Evolutionary conservation across 2,797 vertebrate genomes (phyloP), one percentile per base, ranked within the genome.

Genomic region (Trachurus trachurus): DNA sequence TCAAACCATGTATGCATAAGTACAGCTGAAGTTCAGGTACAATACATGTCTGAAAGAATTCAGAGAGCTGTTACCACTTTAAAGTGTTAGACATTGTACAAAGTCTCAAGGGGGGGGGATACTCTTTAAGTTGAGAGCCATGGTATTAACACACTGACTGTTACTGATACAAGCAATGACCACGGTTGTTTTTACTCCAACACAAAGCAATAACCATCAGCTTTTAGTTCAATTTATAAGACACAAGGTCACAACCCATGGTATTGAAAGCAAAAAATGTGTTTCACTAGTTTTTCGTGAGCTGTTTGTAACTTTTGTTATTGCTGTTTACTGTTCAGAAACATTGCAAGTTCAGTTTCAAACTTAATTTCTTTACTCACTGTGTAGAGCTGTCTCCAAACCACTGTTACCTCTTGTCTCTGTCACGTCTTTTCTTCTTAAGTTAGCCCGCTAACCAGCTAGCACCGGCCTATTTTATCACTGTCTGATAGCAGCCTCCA

Each of bases 1-100:
- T 22, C 63, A 80, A 21, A 42, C n/a, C 17, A 49, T 63, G 44
- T 82, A 26, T 68, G 3, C 8, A 42, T 12, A 13, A 53, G 66
- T 63, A 6, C 31, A 54, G 2, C 9, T 49, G 26, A n/a, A 67
- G 44, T 62, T 34, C 47, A 66, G 37, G 15, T 63, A 9, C 31
- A 58, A 11, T 58, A 7, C 31, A 58, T 39, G 11, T 62, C 31
- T 63, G 39, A 50, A 47, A n/a, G 49, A 29, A 71, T 70, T 56
- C 60, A 47, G 17, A 63, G 31, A 59, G 45, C 42, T 11, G 1
- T 50, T 11, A 31, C 22, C n/a, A 26, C 8, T 42, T 21, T 31
- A 12, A 58, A 17, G 47, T 59, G 17, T 4, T 1, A 2, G 21
- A 75, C 31, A 56, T 11, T 12, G 17, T 45, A 61, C 59, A 70